phyloP scores from a whole-genome alignment of 2,113 vertebrate genomes.

The Sisor rabdophorus region DNA sequence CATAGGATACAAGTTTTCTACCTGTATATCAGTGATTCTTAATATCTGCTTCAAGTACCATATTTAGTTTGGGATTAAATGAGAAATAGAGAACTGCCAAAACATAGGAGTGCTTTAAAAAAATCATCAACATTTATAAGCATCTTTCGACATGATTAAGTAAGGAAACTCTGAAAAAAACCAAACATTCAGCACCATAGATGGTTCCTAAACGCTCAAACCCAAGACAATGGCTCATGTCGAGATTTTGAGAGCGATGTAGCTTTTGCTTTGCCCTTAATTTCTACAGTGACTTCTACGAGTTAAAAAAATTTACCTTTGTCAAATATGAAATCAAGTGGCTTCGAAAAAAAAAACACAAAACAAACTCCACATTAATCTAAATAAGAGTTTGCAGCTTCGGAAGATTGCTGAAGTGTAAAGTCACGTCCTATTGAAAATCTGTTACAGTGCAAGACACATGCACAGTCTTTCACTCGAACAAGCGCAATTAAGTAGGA shows the following conservation, averaged over 20 bases:
- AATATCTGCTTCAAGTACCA: conserved; percentile 64
- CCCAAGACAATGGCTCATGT: conserved; percentile 57
- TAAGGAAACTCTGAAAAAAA: conserved; percentile 44
- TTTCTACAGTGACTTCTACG: conserved; percentile 66
- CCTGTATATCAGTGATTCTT: conserved; percentile 51
- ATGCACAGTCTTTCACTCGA: conserved; percentile 9
- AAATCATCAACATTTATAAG: conserved; percentile 6
- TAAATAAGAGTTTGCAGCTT: conserved; percentile 8
- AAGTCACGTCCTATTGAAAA: conserved; percentile 31
- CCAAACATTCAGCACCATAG: conserved; percentile 67
- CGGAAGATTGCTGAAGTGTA: conserved; percentile 7
- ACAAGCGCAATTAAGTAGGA: conserved; percentile 3
- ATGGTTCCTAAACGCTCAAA: conserved; percentile 55
- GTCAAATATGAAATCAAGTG: conserved; percentile 21
- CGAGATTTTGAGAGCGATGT: conserved; percentile 60
- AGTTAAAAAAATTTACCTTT: conserved; percentile 37
- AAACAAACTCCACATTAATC: conserved; percentile 8
- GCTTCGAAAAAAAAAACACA: conserved; percentile 19
- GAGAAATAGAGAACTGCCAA: conserved; percentile 16
- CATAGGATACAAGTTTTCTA: conserved; percentile 57
- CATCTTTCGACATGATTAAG: conserved; percentile 47
- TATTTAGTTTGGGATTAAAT: conserved; percentile 50
- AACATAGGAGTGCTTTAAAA: conserved; percentile 47
- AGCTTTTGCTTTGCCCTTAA: conserved; percentile 46
- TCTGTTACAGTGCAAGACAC: conserved; percentile 16